Evolutionary conservation across 1,140 invertebrate species (phyloP).

Genomic region (Octopus sinensis): DNA sequence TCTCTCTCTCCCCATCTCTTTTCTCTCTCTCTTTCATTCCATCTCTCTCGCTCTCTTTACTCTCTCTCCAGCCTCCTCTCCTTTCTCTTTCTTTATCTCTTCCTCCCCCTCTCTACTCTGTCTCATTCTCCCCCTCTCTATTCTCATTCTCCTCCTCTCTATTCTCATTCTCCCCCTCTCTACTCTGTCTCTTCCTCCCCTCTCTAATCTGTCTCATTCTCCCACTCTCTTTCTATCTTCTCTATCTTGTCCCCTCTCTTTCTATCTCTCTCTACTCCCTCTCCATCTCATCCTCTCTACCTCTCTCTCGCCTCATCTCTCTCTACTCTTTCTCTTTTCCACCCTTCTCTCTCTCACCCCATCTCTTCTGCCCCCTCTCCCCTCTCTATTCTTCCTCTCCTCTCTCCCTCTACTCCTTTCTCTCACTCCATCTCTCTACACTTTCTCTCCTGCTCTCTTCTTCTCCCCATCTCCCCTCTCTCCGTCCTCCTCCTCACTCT

Average conservation of each 20-base stretch:
- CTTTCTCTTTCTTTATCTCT: constrained; percentile 4
- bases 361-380: not conserved
- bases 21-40: not conserved
- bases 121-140: not conserved
- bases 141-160: not conserved
- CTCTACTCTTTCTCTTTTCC: not conserved
- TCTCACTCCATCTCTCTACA: not conserved
- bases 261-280: not conserved
- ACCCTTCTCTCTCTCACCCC: not conserved
- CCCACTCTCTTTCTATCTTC: not conserved
- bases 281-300: not conserved
- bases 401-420: not conserved
- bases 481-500: not conserved
- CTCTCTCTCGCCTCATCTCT: not conserved
- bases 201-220: not conserved
- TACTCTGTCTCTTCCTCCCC: not conserved
- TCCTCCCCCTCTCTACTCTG: not conserved
- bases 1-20: no score
- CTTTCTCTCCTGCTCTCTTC: not conserved
- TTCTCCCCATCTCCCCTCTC: not conserved
- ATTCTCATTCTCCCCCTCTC: not conserved
- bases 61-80: not conserved
- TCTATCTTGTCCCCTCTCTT: not conserved
- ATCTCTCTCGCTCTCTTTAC: not conserved
- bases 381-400: not conserved